Percentiles rank a stretch among this genome's conserved stretches.
These are phyloP conservation scores for Notarius quadriscutis DNA, from an alignment of 2,113 vertebrate genomes.

Conservation along the genomic window DNA sequence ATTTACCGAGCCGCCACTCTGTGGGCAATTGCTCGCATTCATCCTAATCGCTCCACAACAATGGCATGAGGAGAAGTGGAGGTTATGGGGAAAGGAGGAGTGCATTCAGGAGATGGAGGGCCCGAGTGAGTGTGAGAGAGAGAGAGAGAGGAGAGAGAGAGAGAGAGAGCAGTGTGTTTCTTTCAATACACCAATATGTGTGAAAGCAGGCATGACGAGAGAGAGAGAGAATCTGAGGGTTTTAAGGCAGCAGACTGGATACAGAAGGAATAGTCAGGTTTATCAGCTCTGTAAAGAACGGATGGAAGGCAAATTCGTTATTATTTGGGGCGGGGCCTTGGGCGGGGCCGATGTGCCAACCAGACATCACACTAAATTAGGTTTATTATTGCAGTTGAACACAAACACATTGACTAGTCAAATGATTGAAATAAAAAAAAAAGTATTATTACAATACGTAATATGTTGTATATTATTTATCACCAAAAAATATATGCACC, in stretches of 20 bases:
- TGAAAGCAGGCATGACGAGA: not conserved
- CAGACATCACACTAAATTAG: not conserved
- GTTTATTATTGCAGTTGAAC: not conserved
- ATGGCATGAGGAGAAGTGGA: not conserved
- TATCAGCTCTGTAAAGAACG: not conserved
- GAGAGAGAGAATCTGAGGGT: not conserved
- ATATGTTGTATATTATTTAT: no score
- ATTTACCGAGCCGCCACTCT: slow-evolving; percentile 33
- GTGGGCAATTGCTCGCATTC: slow-evolving; percentile 30
- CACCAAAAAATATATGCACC: no score
- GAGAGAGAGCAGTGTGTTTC: slow-evolving; percentile 4
- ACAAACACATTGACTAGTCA: not conserved
- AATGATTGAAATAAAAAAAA: not conserved
- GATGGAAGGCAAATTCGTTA: not conserved
- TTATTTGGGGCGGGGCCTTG: not conserved
- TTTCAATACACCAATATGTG: not conserved
- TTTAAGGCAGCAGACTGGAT: not conserved
- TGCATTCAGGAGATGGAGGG: not conserved
- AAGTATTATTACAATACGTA: no score
- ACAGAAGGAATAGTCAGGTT: not conserved
- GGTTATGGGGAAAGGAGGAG: not conserved
- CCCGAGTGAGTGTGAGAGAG: not conserved
- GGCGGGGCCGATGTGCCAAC: not conserved
- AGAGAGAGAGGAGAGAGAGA: not conserved
- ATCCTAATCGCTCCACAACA: not conserved